These are phyloP conservation scores for Aradus depressus DNA, from an alignment of 2,888 invertebrate species.

Conservation along the genomic window DNA sequence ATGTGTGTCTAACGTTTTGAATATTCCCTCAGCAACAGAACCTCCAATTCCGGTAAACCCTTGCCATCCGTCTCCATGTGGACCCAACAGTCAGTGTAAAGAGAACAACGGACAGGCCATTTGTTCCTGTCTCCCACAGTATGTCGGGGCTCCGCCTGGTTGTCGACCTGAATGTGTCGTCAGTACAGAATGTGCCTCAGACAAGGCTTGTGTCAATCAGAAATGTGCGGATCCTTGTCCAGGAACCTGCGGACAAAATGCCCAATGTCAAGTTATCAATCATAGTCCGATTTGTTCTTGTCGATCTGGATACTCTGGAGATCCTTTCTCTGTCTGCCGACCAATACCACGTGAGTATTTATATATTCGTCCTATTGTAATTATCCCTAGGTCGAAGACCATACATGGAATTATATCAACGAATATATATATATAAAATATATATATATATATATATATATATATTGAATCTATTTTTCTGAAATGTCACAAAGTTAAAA, in stretches of 20 bases:
- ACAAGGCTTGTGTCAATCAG: slow-evolving; percentile 54
- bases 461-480: no score
- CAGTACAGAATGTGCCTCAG: slow-evolving; percentile 57
- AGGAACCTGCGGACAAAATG: slow-evolving; percentile 59
- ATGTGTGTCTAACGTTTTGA: no score
- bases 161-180: slow-evolving; percentile 63
- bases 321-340: slow-evolving; percentile 53
- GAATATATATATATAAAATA: no score
- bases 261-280: slow-evolving; percentile 59
- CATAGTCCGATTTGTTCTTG: slow-evolving; percentile 63
- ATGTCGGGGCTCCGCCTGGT: slow-evolving; percentile 52
- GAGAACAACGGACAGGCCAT: slow-evolving; percentile 57
- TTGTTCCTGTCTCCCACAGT: slow-evolving; percentile 56
- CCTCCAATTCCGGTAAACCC: slow-evolving; percentile 40
- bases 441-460: no score
- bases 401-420: no score
- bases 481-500: no score
- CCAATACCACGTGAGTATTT: slow-evolving; percentile 33
- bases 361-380: neutral
- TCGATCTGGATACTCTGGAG: slow-evolving; percentile 47
- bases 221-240: slow-evolving; percentile 64
- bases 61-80: slow-evolving; percentile 69
- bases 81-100: slow-evolving; percentile 68
- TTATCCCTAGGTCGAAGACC: no score
- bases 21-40: no score